Evolutionary conservation across 2,797 vertebrate genomes (phyloP).

Genomic region (Rhyacichthys aspro): DNA sequence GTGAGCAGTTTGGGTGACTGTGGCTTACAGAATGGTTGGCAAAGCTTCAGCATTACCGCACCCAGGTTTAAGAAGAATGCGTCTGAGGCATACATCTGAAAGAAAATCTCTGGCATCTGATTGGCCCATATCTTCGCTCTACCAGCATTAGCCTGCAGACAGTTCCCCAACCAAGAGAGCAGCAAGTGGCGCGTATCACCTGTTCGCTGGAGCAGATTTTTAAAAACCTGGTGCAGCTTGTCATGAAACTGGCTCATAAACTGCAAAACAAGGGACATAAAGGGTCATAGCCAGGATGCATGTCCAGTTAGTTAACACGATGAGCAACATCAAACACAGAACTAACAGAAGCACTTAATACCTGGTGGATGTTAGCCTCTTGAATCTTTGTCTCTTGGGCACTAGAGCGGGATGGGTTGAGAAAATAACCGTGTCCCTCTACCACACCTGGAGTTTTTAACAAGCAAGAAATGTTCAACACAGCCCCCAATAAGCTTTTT

Average conservation of each 20-base stretch:
- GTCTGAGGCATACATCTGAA: conserved; percentile 96
- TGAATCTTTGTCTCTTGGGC: conserved; percentile 97
- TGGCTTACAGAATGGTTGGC: conserved; percentile 97
- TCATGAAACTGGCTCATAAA: conserved; percentile 97
- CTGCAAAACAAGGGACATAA: conserved; percentile 67
- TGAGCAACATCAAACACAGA: not conserved
- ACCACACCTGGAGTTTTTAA: conserved; percentile 94
- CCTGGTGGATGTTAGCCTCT: conserved; percentile 97
- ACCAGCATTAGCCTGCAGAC: conserved; percentile 92
- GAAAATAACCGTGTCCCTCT: conserved; percentile 93
- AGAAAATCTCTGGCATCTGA: conserved; percentile 98
- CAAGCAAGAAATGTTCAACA: conserved; percentile 93
- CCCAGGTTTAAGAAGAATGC: conserved; percentile 97
- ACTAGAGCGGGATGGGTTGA: conserved; percentile 93
- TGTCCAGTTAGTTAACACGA: not conserved
- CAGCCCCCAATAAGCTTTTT: conserved; percentile 88
- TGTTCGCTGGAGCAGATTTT: conserved; percentile 92
- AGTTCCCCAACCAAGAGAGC: conserved; percentile 95
- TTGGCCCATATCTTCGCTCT: conserved; percentile 98
- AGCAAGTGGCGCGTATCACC: conserved; percentile 92
- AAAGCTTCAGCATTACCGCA: conserved; percentile 91
- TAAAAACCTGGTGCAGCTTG: conserved; percentile 94
- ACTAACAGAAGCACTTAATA: conserved; percentile 46
- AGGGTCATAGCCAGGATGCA: not conserved
- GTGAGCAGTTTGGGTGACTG: conserved; percentile 90